Evolutionary conservation across 2,888 invertebrate genomes (phyloP), one percentile per base, ranked within the genome.

Genomic region (Rhagonycha lutea): DNA sequence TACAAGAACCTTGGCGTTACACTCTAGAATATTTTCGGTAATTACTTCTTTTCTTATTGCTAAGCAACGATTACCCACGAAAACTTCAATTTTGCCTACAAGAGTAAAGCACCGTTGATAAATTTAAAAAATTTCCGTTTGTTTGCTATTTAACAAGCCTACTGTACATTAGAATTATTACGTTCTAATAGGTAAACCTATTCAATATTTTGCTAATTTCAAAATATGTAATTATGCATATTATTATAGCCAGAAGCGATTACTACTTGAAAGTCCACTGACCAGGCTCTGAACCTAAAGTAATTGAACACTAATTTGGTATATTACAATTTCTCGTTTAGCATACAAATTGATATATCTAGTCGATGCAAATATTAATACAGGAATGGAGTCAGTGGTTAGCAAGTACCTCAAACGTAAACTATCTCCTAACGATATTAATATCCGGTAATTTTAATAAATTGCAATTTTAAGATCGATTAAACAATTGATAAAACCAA

Each of bases 331-430:
- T 72, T 68, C 32, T 63, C 68, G 23, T 72, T 75, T 75, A 75
- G 68, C 75, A 75, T 75, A 75, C 69, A 75, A 75, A 75, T 75
- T 75, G 75, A 75, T 75, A 71, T 69, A 75, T 75, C 72, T 47
- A 47, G 47, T 47, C 47, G 47, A 47, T 47, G 47, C 47, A 47
- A 47, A 47, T 47, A 47, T 47, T 47, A 47, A 47, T 47, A 47
- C 47, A 47, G 47, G n/a, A 47, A 47, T 47, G 47, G 47, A 47
- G 47, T 47, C 47, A 47, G 47, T 47, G n/a, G 47, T 47, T 47
- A n/a, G 47, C 47, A 47, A 47, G 47, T 47, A 47, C n/a, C 47
- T 8, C n/a, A 47, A 47, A n/a, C n/a, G 47, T 47, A 47, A 47
- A 47, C n/a, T 47, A 47, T 47, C 47, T 47, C n/a, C 47, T 47